Base-by-base conservation (phyloP, 2,888 invertebrate genomes). In the Germaria angustata region DNA sequence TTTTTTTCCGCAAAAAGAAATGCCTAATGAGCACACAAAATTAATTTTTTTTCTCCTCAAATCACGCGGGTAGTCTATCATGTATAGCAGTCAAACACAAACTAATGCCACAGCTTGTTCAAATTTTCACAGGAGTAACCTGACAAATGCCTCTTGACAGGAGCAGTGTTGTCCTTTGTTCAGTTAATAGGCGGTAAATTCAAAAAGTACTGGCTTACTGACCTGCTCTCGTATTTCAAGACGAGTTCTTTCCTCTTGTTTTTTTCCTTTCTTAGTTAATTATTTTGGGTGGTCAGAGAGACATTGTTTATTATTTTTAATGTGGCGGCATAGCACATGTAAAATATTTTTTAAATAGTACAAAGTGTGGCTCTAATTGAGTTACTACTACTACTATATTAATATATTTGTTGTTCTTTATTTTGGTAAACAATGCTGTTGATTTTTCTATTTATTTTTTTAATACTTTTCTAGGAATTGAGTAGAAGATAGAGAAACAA, bases 171-270 rank as follows among this genome's bases (percentile, higher is more conserved):
- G n/a, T n/a, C n/a, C n/a, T n/a, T n/a, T n/a, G n/a, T n/a, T n/a
- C n/a, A n/a, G n/a, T n/a, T n/a, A n/a, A n/a, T n/a, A n/a, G n/a
- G n/a, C n/a, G n/a, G n/a, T n/a, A n/a, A n/a, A n/a, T n/a, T n/a
- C n/a, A n/a, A n/a, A n/a, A n/a, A n/a, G n/a, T n/a, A n/a, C n/a
- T n/a, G n/a, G n/a, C n/a, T n/a, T n/a, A n/a, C n/a, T n/a, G n/a
- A n/a, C n/a, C n/a, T n/a, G n/a, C n/a, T n/a, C n/a, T n/a, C n/a
- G n/a, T n/a, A n/a, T 15, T 15, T 41, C 8, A 34, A 34, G 2
- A 34, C 9, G 9, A 49, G 57, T 59, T 59, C 59, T 17, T 46
- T 72, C 28, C 49, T 72, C 51, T 61, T 20, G n/a, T 9, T 6
- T 20, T 20, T 46, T 46, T 8, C 20, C 22, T 49, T 22, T 9